Evolutionary conservation across 1,140 invertebrate species (phyloP).

Genomic region (Radopholus similis): DNA sequence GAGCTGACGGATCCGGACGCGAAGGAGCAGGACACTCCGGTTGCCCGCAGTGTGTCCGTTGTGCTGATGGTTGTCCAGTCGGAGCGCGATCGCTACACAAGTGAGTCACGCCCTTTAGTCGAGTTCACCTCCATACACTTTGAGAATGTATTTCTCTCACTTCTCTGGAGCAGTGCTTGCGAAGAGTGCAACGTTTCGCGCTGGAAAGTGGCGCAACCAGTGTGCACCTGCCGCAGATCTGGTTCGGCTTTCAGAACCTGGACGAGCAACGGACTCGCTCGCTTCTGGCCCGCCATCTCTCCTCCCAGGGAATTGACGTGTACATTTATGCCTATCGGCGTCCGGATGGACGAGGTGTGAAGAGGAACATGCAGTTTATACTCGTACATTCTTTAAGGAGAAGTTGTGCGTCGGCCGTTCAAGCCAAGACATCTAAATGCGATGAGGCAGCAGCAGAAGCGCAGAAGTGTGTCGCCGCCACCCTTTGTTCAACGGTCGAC

Average conservation of each 20-base stretch:
- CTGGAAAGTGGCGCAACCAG: neutral
- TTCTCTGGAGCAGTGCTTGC: slow-evolving; percentile 22
- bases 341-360: too few relatives aligned
- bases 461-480: too few relatives aligned
- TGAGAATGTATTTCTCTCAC: slow-evolving; percentile 10
- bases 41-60: slow-evolving; percentile 9
- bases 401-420: too few relatives aligned
- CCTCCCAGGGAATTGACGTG: slow-evolving; percentile 14
- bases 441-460: too few relatives aligned
- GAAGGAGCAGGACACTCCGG: neutral
- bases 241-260: slow-evolving; percentile 23
- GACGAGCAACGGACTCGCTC: slow-evolving; percentile 7
- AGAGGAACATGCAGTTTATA: too few relatives aligned
- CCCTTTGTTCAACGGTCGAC: too few relatives aligned
- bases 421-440: too few relatives aligned
- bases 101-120: neutral
- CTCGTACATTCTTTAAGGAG: too few relatives aligned
- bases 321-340: too few relatives aligned
- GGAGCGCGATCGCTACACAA: slow-evolving; percentile 11
- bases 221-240: slow-evolving; percentile 24
- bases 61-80: slow-evolving; percentile 22
- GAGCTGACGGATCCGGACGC: neutral
- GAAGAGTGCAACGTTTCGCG: slow-evolving; percentile 12
- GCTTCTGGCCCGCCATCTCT: slow-evolving; percentile 1
- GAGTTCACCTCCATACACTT: neutral